A percentile compares a stretch with the other conserved stretches of the same genome.
Conservation (phyloP, 2,797 vertebrate species). For the Enteromius fasciolatus region DNA sequence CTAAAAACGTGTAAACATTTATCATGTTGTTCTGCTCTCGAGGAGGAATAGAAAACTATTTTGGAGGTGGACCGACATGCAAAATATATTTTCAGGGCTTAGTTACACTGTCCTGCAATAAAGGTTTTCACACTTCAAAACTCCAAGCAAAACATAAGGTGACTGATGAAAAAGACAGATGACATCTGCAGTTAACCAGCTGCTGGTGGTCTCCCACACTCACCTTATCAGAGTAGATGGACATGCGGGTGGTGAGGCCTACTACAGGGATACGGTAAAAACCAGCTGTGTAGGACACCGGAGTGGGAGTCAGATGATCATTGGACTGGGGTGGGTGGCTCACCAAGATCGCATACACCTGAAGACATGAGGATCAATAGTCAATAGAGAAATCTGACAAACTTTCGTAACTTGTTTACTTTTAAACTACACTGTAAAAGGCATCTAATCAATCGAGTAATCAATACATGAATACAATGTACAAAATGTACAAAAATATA, state of each 20-base stretch:
- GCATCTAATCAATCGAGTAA: too few species aligned
- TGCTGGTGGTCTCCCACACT: conserved; percentile 54
- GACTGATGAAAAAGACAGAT: conserved; percentile 8
- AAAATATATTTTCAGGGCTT: not conserved
- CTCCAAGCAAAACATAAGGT: not conserved
- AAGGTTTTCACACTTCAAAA: not conserved
- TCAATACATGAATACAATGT: not conserved
- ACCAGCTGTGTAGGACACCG: conserved; percentile 98
- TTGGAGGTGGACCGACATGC: not conserved
- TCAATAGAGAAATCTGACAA: not conserved
- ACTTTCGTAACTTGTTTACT: not conserved
- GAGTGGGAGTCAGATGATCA: conserved; percentile 97
- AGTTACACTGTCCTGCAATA: not conserved
- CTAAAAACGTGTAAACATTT: not conserved
- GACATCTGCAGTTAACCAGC: not conserved
- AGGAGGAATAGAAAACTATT: not conserved
- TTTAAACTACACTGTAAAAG: not conserved
- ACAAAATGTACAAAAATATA: too few species aligned
- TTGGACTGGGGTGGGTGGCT: conserved; percentile 98
- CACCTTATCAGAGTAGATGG: conserved; percentile 99
- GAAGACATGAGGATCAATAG: conserved; percentile 54
- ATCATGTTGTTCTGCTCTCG: not conserved
- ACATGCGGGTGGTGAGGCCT: conserved; percentile 98
- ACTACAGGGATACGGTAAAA: conserved; percentile 99
- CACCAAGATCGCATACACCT: conserved; percentile 99